Base-by-base conservation (phyloP, 2,113 vertebrate genomes). In the Thomomys bottae region DNA sequence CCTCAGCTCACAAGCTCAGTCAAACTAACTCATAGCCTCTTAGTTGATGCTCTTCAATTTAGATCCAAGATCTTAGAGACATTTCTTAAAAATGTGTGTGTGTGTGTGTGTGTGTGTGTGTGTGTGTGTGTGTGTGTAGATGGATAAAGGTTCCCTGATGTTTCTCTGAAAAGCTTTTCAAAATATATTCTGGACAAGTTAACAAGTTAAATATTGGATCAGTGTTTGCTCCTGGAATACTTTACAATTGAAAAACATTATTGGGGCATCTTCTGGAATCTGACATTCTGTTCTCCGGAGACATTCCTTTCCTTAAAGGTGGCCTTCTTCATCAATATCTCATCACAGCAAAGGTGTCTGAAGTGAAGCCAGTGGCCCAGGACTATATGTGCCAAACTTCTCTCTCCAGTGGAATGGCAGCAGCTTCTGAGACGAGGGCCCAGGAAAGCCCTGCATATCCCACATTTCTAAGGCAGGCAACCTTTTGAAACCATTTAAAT, bases 321-420 rank as follows among this genome's bases (percentile, higher is more conserved):
- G 64, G 80, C 18, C 72, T 92, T 68, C 54, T 82, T 45, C 70
- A 71, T 87, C 68, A 45, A 49, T 91, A 68, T 87, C 93, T 94
- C 38, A 79, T 76, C 88, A 83, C 8, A 90, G 80, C 88, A 76
- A 57, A 70, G 38, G 36, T 40, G 61, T 64, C 54, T 45, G 70
- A 86, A 75, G n/a, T 85, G n/a, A 78, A 83, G 67, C 72, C 61
- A 75, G 88, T 89, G 59, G 82, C 18, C 8, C 54, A 0, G 1
- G 0, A 8, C 66, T 14, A 11, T 14, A 11, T 15, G 18, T 45
- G 82, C n/a, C 38, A 68, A 40, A 34, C 79, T 73, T 28, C n/a
- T 34, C 78, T 68, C 34, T 71, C 54, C 32, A 49, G 42, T 1
- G 34, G 3, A 28, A 66, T 59, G 68, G 61, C 23, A 38, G 63